Evolutionary conservation across 2,888 invertebrate species (phyloP).

Genomic region (Crematogaster levior): DNA sequence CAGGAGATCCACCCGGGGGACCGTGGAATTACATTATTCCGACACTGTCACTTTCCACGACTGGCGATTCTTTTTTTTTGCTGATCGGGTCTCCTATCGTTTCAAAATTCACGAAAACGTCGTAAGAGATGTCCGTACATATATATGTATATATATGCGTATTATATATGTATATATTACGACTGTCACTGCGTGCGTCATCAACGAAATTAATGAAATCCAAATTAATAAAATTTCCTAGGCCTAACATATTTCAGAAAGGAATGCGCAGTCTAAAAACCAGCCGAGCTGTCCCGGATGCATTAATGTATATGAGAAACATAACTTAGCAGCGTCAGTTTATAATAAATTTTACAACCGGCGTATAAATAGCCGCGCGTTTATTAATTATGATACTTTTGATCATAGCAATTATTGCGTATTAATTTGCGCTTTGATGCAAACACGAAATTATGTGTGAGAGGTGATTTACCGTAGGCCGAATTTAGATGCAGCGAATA

Average conservation of each 20-base stretch:
- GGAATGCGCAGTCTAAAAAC: background rate
- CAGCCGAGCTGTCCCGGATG: background rate
- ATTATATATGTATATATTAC: background rate
- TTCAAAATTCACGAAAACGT: conserved; percentile 35
- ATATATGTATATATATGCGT: too few relatives aligned
- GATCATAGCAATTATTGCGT: background rate
- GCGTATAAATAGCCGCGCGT: background rate
- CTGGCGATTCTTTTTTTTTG: conserved; percentile 43
- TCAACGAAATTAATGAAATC: conserved; percentile 22
- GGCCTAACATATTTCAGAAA: background rate
- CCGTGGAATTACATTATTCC: conserved; percentile 68
- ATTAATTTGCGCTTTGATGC: background rate
- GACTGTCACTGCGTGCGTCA: background rate
- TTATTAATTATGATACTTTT: background rate
- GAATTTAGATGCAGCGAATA: background rate
- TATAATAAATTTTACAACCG: conserved; percentile 10
- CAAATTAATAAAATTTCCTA: background rate
- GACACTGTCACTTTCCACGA: conserved; percentile 75
- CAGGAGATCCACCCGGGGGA: conserved; percentile 49
- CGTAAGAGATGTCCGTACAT: background rate
- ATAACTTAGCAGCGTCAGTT: background rate
- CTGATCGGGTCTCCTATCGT: background rate
- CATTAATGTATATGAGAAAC: background rate
- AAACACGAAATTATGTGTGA: background rate
- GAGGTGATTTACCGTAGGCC: background rate